phyloP scores from a whole-genome alignment of 2,888 invertebrate species.

The Apodemia zela region DNA sequence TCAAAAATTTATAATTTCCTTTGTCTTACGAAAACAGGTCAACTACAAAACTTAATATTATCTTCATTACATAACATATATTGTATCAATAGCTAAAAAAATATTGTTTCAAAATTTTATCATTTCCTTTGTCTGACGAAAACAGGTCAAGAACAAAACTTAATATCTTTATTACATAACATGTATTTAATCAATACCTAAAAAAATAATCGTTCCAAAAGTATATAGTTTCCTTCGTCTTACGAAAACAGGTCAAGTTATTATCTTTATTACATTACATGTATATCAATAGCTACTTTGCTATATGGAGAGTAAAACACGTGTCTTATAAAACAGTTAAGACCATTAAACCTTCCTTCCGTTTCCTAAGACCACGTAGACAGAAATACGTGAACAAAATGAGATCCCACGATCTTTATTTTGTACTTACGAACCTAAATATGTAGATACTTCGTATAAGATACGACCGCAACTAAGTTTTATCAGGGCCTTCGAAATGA shows the following conservation, averaged over 20 bases:
- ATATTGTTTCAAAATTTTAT: no score
- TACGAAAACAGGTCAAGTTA: not conserved
- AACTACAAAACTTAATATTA: no score
- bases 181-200: not conserved
- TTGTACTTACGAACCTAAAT: constrained; percentile 15
- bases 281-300: not conserved
- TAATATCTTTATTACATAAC: no score
- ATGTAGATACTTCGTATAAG: constrained; percentile 20
- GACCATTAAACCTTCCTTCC: not conserved
- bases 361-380: not conserved
- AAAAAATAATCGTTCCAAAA: no score
- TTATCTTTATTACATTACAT: not conserved
- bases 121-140: no score
- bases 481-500: constrained; percentile 21
- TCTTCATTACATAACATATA: not conserved
- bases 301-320: not conserved
- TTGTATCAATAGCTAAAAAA: not conserved
- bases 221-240: no score
- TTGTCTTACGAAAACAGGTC: no score
- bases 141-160: not conserved
- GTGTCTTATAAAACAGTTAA: not conserved
- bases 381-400: not conserved
- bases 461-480: constrained; percentile 20
- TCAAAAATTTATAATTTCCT: no score
- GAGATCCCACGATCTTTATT: not conserved